Percentiles rank a stretch among this genome's conserved stretches.
Conservation (phyloP, 2,797 vertebrate species). For the Psittacula echo region DNA sequence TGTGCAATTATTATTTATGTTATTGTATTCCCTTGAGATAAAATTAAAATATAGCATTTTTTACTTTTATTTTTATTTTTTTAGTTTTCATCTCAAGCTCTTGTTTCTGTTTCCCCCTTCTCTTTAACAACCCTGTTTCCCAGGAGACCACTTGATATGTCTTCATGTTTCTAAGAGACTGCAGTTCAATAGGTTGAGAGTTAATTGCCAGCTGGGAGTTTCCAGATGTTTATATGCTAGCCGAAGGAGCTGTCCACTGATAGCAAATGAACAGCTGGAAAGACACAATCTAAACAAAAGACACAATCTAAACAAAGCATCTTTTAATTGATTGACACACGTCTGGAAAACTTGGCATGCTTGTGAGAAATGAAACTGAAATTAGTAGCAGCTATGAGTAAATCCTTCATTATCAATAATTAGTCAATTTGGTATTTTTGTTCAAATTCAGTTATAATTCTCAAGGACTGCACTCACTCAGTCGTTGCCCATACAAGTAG, state of each 20-base stretch:
- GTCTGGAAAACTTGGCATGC: not conserved
- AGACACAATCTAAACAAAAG: not conserved
- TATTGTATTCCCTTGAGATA: slow-evolving; percentile 52
- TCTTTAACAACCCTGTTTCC: slow-evolving; percentile 53
- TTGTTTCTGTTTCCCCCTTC: slow-evolving; percentile 48
- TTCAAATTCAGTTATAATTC: not conserved
- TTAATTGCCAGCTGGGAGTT: slow-evolving; percentile 53
- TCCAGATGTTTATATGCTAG: slow-evolving; percentile 32
- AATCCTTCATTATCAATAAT: slow-evolving; percentile 14
- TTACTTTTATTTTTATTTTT: not conserved
- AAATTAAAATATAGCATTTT: slow-evolving; percentile 49
- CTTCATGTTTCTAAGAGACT: slow-evolving; percentile 41
- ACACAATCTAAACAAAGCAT: not conserved
- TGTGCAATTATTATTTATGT: slow-evolving; percentile 50
- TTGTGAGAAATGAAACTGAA: slow-evolving; percentile 12
- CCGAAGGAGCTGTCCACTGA: not conserved
- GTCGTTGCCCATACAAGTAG: not conserved
- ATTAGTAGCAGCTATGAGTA: not conserved
- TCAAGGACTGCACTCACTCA: not conserved
- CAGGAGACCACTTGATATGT: slow-evolving; percentile 41
- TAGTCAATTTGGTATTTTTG: not conserved
- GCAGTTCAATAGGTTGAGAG: slow-evolving; percentile 51
- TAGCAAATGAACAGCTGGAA: slow-evolving; percentile 28
- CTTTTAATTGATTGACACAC: slow-evolving; percentile 5
- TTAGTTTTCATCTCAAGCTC: not conserved